Percentiles rank a stretch among this genome's conserved stretches.
phyloP scores from a whole-genome alignment of 2,797 vertebrate species.

The Crax fasciolata region DNA sequence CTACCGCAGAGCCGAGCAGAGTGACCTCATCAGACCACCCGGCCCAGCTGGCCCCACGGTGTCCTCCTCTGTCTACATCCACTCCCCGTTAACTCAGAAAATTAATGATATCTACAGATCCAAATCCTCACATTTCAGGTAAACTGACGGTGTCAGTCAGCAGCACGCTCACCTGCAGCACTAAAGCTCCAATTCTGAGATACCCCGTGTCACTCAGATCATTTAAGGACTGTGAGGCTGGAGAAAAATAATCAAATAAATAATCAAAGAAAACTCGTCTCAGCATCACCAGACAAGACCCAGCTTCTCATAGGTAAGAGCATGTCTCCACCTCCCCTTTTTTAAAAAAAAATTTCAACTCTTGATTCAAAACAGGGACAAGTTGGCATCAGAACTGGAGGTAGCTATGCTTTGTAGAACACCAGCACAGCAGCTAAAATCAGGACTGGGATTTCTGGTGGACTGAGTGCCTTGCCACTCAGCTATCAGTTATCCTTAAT shows the following conservation, averaged over 20 bases:
- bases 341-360: background rate
- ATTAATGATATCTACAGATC: background rate
- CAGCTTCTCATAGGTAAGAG: background rate
- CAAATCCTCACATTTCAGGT: too few relatives aligned
- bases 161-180: background rate
- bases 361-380: background rate
- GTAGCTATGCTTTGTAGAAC: background rate
- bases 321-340: background rate
- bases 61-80: background rate
- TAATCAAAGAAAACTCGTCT: background rate
- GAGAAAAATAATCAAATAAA: background rate
- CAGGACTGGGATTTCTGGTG: background rate
- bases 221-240: background rate
- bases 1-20: too few relatives aligned
- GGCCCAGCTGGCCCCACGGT: fast-evolving
- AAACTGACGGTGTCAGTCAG: background rate
- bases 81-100: background rate
- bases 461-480: background rate
- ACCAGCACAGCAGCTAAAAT: background rate
- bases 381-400: background rate
- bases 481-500: background rate
- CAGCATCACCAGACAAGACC: background rate
- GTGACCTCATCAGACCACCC: fast-evolving
- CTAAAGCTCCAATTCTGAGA: background rate
- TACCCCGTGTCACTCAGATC: background rate